phyloP scores from a whole-genome alignment of 37 sponge, comb jelly and placozoan genomes.

The Cladorhizidae sp. region DNA sequence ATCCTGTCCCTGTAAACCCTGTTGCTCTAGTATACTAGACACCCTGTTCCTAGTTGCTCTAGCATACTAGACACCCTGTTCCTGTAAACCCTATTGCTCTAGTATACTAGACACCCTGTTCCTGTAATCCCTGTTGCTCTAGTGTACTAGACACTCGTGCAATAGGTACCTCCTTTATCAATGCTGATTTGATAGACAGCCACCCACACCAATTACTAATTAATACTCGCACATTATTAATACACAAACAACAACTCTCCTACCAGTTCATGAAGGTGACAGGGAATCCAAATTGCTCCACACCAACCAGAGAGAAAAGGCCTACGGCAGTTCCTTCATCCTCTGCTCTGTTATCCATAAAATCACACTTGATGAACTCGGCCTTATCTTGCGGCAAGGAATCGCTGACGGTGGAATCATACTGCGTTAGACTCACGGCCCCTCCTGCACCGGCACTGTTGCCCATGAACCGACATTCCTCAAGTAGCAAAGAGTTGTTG shows the following conservation, averaged over 20 bases:
- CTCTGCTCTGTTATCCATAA: slow-evolving; percentile 39
- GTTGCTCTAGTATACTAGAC: too few relatives aligned
- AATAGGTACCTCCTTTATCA: too few relatives aligned
- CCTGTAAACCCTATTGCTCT: too few relatives aligned
- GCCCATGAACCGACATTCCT: slow-evolving; percentile 33
- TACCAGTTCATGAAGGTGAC: slow-evolving; percentile 62
- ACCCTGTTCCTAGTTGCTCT: too few relatives aligned
- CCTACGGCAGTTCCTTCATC: slow-evolving; percentile 83
- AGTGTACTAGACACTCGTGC: too few relatives aligned
- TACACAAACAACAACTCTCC: slow-evolving; percentile 10
- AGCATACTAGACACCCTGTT: too few relatives aligned
- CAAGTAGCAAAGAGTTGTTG: slow-evolving; percentile 43
- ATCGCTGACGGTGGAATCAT: slow-evolving; percentile 47
- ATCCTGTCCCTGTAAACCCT: too few relatives aligned
- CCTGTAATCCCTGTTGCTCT: too few relatives aligned
- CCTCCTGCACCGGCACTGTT: slow-evolving; percentile 77
- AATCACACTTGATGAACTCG: slow-evolving; percentile 47
- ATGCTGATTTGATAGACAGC: too few relatives aligned
- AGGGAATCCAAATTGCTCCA: slow-evolving; percentile 77
- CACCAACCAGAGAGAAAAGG: slow-evolving; percentile 72
- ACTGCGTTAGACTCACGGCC: slow-evolving; percentile 63
- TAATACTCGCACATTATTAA: too few relatives aligned
- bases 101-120: too few relatives aligned
- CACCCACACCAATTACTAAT: too few relatives aligned
- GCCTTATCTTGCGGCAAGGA: slow-evolving; percentile 28